phyloP scores from a whole-genome alignment of 1,140 invertebrate species.

The Physella acuta region DNA sequence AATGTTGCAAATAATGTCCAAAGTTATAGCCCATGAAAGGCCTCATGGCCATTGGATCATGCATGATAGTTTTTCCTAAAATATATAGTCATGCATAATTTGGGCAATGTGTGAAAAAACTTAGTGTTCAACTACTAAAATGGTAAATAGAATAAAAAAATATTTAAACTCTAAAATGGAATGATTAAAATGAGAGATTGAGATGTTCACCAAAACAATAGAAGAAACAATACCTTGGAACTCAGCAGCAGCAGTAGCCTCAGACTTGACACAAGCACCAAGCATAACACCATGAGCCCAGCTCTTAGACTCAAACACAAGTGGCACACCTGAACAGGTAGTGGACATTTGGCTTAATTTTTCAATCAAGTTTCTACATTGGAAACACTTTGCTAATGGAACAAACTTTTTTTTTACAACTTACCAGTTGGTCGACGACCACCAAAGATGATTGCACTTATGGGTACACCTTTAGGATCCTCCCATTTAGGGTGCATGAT shows the following conservation, averaged over 20 bases:
- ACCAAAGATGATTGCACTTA: conserved; percentile 94
- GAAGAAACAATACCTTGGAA: conserved; percentile 80
- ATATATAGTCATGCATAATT: not conserved
- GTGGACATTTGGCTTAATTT: too few relatives aligned
- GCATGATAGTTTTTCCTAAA: conserved; percentile 34
- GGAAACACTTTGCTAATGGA: too few relatives aligned
- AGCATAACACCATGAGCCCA: conserved; percentile 97
- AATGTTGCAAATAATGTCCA: conserved; percentile 91
- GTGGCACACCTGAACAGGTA: conserved; percentile 81
- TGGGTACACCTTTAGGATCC: conserved; percentile 74
- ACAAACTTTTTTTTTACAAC: too few relatives aligned
- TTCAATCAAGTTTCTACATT: too few relatives aligned
- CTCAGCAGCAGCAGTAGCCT: conserved; percentile 96
- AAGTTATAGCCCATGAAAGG: conserved; percentile 99
- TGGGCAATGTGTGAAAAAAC: not conserved
- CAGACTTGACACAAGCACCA: conserved; percentile 94
- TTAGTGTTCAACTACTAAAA: too few relatives aligned
- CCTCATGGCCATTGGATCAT: conserved; percentile 96
- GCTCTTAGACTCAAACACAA: conserved; percentile 87
- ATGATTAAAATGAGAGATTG: too few relatives aligned
- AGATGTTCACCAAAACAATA: too few relatives aligned
- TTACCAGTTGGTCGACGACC: conserved; percentile 82
- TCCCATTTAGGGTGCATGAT: conserved; percentile 87
- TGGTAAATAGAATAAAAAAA: too few relatives aligned
- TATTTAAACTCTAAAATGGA: too few relatives aligned